A percentile compares a stretch with the other conserved stretches of the same genome.
Evolutionary conservation across 2,113 vertebrate species (phyloP).

Genomic region (Cardinalis cardinalis): DNA sequence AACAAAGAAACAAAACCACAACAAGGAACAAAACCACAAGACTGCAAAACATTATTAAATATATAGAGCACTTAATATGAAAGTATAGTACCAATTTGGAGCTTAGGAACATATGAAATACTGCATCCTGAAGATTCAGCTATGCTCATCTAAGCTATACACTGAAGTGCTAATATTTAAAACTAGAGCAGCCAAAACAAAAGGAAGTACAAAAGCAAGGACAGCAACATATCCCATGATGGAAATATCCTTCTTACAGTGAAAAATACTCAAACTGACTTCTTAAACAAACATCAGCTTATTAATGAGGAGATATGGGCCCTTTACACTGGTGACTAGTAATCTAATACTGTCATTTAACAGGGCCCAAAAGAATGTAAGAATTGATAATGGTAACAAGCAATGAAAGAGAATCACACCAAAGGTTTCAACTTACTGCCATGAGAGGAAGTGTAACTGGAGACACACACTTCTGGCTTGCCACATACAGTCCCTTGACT

Average conservation of each 20-base stretch:
- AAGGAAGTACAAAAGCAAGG: not conserved
- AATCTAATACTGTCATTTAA: not conserved
- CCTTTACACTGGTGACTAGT: not conserved
- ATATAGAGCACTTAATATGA: not conserved
- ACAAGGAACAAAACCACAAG: not conserved
- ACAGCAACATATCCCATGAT: not conserved
- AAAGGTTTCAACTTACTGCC: not conserved
- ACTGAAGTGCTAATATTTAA: not conserved
- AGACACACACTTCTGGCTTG: not conserved
- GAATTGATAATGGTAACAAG: not conserved
- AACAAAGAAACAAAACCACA: not conserved
- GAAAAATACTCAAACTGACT: not conserved
- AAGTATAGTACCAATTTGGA: not conserved
- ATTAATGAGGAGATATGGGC: not conserved
- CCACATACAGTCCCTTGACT: not conserved
- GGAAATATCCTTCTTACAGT: not conserved
- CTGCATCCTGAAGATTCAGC: not conserved
- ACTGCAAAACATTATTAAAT: not conserved
- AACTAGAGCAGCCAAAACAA: not conserved
- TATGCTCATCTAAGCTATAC: not conserved
- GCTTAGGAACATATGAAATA: not conserved
- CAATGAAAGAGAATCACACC: not conserved
- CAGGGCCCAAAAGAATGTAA: not conserved
- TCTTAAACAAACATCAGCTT: not conserved
- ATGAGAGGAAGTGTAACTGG: not conserved